These are phyloP conservation scores for Heliornis fulica DNA, from an alignment of 2,113 vertebrate species.

Conservation along the genomic window DNA sequence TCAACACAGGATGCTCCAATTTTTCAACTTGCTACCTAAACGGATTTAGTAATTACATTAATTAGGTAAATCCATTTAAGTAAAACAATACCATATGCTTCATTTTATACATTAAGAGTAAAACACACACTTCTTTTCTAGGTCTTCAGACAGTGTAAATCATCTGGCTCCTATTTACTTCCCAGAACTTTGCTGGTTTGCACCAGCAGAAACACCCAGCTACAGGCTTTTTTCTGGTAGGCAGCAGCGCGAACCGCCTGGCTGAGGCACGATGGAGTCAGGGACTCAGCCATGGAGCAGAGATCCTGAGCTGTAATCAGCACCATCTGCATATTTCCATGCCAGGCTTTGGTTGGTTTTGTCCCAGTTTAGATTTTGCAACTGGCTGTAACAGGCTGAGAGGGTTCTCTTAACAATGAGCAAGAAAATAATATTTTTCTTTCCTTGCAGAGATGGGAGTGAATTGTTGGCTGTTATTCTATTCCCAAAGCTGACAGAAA, in stretches of 20 bases:
- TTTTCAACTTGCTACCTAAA: slow-evolving; percentile 17
- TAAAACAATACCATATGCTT: not conserved
- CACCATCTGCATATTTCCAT: not conserved
- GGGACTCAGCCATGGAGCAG: not conserved
- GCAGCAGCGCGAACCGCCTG: not conserved
- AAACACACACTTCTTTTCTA: not conserved
- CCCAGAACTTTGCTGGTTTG: not conserved
- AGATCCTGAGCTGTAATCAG: not conserved
- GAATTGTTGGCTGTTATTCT: not conserved
- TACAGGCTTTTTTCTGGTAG: not conserved
- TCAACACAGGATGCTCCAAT: not conserved
- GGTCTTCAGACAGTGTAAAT: not conserved
- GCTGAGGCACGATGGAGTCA: not conserved
- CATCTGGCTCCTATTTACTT: slow-evolving; percentile 25
- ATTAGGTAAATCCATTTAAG: not conserved
- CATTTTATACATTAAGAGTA: not conserved
- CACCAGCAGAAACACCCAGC: not conserved
- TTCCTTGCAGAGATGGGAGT: not conserved
- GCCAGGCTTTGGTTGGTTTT: not conserved
- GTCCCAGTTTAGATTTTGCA: not conserved
- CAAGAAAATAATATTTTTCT: not conserved
- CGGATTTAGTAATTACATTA: not conserved
- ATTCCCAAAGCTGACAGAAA: not conserved
- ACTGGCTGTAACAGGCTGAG: not conserved
- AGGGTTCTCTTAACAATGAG: not conserved